Base-by-base conservation (phyloP, 92 coral and sea anemone species). In the Nematostella vectensis region DNA sequence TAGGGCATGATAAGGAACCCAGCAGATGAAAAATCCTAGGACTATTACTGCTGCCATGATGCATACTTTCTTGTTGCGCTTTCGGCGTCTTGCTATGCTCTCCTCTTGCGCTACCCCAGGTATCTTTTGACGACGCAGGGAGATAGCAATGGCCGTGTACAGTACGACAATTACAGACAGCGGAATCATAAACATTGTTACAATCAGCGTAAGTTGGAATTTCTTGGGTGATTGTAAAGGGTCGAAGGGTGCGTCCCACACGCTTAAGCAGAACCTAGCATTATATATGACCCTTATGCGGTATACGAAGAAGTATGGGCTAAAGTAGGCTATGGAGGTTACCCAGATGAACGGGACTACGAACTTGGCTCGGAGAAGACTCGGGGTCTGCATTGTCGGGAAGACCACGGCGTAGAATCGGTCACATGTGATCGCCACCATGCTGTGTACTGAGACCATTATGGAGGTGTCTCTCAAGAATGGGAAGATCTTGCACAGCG, bases 401-500 rank as follows among this genome's bases (percentile, higher is more conserved):
- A 31, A 58, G 13, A 58, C 31, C 16, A 58, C 64, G 1, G 64
- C 64, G 9, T 31, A 38, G 28, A 40, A 58, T 18, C 64, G 64
- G 27, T 58, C 64, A 42, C 30, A 16, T 12, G 64, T 52, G 12
- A 40, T 42, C 12, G 64, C 64, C 17, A 58, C 53, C 29, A 58
- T 58, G 28, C 64, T 58, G 24, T 38, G 18, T 3, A 58, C 42
- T 18, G 64, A 58, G 4, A 58, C 48, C n/a, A 23, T 9, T 39
- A 58, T 38, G 13, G 50, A 58, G 3, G 42, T 20, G 28, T 58
- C 53, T 27, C 64, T 50, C 11, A 42, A 25, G 22, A 58, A 58
- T 19, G 64, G 64, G 96, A 86, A 54, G 91, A 91, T 48, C 51
- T 45, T 45, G 23, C 51, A 45, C 11, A 45, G 51, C 17, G 51